Base-by-base conservation (phyloP, 1,140 invertebrate genomes). In the Pogonomyrmex californicus region DNA sequence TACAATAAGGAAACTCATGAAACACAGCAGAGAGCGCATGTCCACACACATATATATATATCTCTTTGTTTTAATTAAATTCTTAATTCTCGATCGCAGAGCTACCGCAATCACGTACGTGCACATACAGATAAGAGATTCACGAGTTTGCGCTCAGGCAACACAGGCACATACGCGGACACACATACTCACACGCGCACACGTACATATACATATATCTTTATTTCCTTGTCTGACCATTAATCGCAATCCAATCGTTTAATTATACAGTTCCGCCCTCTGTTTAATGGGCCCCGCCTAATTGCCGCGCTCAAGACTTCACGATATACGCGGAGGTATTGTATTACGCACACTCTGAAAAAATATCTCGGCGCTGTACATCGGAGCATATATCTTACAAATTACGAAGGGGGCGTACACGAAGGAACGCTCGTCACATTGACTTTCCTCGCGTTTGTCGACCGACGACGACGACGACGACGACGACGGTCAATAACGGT, bases 361-460 rank as follows among this genome's bases (percentile, higher is more conserved):
- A 95, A 95, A 95, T 95, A 95, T 94, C 77, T 81, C 91, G 92
- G 92, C 92, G 91, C 92, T 95, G 92, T 95, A 91, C 93, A 94
- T 91, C 87, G 90, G 90, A 91, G 87, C 83, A 86, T 92, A 87
- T 88, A 92, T 94, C 86, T 94, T 94, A 94, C 93, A 95, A 91
- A 88, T 90, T 91, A 90, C 66, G 60, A 70, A 63, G 70, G 85
- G 23, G 78, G 76, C 44, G 68, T 87, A 70, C 71, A 87, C 79
- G 81, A 87, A 85, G 86, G 81, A 87, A 70, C 86, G 66, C 60
- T 85, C 82, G 58, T 78, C 23, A 47, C 51, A 44, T 81, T 62
- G 85, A 58, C n/a, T 81, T 58, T 58, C 49, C 23, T 58, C 47
- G 30, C 14, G 65, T 23, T 54, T 17, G 30, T 38, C 41, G 30